A percentile compares a stretch with the other conserved stretches of the same genome.
phyloP scores from a whole-genome alignment of 2,888 invertebrate genomes.

The Philaethria dido region DNA sequence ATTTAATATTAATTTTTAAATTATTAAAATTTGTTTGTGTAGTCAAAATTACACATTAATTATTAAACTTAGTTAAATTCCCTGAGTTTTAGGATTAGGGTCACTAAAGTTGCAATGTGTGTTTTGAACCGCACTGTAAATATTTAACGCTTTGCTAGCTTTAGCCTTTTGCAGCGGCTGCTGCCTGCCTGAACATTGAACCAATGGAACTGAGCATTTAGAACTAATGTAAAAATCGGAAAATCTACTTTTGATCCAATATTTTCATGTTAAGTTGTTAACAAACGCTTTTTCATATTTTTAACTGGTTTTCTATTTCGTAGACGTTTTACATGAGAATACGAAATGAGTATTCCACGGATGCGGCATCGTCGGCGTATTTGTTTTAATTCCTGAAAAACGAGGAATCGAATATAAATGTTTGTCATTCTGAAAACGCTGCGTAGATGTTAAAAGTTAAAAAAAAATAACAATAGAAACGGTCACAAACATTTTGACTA shows the following conservation, averaged over 20 bases:
- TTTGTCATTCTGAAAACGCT: constrained; percentile 40
- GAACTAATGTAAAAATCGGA: not conserved
- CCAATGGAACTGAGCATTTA: no score
- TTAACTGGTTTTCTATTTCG: not conserved
- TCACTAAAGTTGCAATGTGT: constrained; percentile 52
- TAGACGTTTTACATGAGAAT: constrained; percentile 34
- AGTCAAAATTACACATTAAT: not conserved
- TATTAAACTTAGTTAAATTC: constrained; percentile 25
- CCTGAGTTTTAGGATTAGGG: constrained; percentile 45
- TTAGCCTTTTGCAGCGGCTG: constrained; percentile 46
- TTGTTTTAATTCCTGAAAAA: constrained; percentile 47
- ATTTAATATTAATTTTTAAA: no score
- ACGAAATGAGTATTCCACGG: constrained; percentile 44
- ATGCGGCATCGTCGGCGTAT: constrained; percentile 45
- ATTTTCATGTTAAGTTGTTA: not conserved
- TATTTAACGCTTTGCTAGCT: constrained; percentile 66
- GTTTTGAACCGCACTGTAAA: constrained; percentile 70
- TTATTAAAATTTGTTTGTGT: no score
- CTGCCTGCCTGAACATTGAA: constrained; percentile 52
- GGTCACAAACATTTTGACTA: constrained; percentile 21
- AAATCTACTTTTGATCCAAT: not conserved
- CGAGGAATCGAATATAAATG: constrained; percentile 47
- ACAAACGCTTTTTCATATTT: not conserved
- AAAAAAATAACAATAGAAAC: constrained; percentile 44
- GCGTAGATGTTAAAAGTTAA: constrained; percentile 43